These are phyloP conservation scores for Drosophila subsilvestris DNA, from an alignment of 2,888 invertebrate species.

Conservation along the genomic window DNA sequence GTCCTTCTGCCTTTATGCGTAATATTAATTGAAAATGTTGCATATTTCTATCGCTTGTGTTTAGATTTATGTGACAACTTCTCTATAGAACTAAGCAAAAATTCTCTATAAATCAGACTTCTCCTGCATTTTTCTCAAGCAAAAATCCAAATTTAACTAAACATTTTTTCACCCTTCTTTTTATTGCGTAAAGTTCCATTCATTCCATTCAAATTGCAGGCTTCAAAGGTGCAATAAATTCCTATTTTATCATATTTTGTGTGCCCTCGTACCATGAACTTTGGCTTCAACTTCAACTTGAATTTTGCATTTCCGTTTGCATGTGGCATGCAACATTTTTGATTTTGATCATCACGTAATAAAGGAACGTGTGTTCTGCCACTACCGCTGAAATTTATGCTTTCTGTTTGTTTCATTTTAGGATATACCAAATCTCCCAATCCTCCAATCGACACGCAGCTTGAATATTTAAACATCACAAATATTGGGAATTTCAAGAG, in stretches of 20 bases:
- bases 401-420: constrained; percentile 22
- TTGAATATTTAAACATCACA: constrained; percentile 48
- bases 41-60: too few species aligned
- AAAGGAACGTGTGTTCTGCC: not conserved
- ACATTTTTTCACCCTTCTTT: too few species aligned
- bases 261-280: constrained; percentile 2
- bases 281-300: constrained; percentile 45
- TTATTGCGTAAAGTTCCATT: too few species aligned
- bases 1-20: constrained; percentile 41
- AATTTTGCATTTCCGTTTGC: constrained; percentile 38
- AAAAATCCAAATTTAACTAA: too few species aligned
- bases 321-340: constrained; percentile 41
- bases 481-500: constrained; percentile 12
- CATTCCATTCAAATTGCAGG: not conserved
- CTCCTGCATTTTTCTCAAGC: too few species aligned
- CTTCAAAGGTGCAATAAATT: not conserved
- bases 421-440: not conserved
- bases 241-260: constrained; percentile 1
- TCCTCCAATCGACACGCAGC: constrained; percentile 24
- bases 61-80: too few species aligned
- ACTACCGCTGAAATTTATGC: not conserved
- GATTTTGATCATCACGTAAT: not conserved
- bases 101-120: too few species aligned
- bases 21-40: constrained; percentile 49
- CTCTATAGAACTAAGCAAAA: too few species aligned